Conservation (phyloP, 2,113 vertebrate species). For the Mus pahari region DNA sequence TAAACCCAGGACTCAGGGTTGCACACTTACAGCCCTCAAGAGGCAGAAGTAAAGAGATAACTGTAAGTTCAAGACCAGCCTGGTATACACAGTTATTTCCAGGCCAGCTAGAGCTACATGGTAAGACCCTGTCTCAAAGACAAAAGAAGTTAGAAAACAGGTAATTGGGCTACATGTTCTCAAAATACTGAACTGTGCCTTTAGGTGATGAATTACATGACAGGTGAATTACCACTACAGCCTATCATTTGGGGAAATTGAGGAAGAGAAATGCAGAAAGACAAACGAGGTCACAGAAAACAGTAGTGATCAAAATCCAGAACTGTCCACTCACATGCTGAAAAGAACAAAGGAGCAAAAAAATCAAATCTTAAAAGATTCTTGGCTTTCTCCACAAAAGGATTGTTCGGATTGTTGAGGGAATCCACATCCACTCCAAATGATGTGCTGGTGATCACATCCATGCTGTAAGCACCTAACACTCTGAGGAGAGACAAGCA, state of each 20-base stretch:
- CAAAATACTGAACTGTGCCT: background rate
- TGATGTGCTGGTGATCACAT: background rate
- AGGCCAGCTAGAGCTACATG: background rate
- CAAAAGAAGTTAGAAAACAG: background rate
- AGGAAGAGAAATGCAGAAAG: background rate
- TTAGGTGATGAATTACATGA: background rate
- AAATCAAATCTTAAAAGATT: background rate
- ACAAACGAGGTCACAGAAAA: background rate
- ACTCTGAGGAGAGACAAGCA: background rate
- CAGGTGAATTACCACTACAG: background rate
- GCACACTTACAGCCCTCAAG: no score
- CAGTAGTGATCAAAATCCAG: background rate
- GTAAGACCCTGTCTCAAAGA: background rate
- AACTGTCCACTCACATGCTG: background rate
- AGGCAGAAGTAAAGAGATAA: no score
- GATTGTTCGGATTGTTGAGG: background rate
- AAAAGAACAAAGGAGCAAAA: background rate
- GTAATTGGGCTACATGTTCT: background rate
- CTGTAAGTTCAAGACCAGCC: background rate
- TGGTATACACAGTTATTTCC: background rate
- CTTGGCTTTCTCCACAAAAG: background rate
- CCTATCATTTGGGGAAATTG: background rate
- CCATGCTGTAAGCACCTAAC: background rate
- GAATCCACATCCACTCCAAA: background rate
- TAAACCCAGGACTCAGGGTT: background rate